Percentiles rank a stretch among this genome's conserved stretches.
phyloP scores from a whole-genome alignment of 2,888 invertebrate species.

The Craniophora ligustri region DNA sequence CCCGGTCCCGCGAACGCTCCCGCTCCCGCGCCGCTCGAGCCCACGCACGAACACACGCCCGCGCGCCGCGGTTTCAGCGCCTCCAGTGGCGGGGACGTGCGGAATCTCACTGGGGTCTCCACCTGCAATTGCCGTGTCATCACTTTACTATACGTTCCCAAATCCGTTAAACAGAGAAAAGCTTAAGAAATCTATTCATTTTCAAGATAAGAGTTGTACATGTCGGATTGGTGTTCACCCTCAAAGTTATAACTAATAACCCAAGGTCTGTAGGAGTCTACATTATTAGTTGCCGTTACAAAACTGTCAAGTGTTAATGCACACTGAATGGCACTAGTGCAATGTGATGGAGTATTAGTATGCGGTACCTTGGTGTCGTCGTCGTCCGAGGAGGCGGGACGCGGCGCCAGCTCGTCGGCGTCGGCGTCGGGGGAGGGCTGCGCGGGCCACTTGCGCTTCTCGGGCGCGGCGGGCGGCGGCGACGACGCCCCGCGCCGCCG shows the following conservation, averaged over 20 bases:
- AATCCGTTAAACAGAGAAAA: not conserved
- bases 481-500: slow-evolving; percentile 82
- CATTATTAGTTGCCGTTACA: too few relatives aligned
- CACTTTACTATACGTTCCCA: not conserved
- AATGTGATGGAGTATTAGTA: slow-evolving; percentile 58
- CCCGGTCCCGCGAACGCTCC: slow-evolving; percentile 86
- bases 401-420: slow-evolving; percentile 64
- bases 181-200: too few relatives aligned
- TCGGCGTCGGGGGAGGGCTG: slow-evolving; percentile 68
- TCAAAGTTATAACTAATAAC: too few relatives aligned
- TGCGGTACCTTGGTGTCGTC: slow-evolving; percentile 74
- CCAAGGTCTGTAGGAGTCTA: too few relatives aligned
- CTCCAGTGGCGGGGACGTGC: slow-evolving; percentile 96
- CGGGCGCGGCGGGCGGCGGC: slow-evolving; percentile 88
- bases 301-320: slow-evolving; percentile 29
- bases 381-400: slow-evolving; percentile 72
- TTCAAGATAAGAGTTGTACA: too few relatives aligned
- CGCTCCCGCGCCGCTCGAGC: slow-evolving; percentile 79
- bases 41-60: slow-evolving; percentile 79
- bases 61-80: slow-evolving; percentile 92
- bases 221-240: too few relatives aligned
- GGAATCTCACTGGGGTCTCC: slow-evolving; percentile 95
- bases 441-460: slow-evolving; percentile 92
- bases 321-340: slow-evolving; percentile 58
- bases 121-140: slow-evolving; percentile 81